Percentiles rank a stretch among this genome's conserved stretches.
phyloP scores from a whole-genome alignment of 1,140 invertebrate species.

The Zeugodacus cucurbitae region DNA sequence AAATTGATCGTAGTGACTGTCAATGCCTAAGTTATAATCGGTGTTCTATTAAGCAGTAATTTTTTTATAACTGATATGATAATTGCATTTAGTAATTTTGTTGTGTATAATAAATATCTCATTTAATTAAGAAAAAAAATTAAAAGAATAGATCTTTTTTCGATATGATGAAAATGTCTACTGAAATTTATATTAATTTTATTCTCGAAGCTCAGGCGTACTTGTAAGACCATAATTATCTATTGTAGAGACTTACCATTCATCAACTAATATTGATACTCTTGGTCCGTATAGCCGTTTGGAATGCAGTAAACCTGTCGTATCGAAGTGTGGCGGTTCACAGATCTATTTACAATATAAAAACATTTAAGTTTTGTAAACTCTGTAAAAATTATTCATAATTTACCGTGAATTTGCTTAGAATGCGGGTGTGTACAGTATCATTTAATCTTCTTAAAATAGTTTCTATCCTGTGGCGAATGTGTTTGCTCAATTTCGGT shows the following conservation, averaged over 20 bases:
- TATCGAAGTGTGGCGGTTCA: conserved; percentile 62
- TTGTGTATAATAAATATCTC: no score
- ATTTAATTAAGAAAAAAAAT: no score
- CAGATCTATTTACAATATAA: conserved; percentile 50
- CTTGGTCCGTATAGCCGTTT: conserved; percentile 59
- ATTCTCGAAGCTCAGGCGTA: neutral
- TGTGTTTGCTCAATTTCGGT: conserved; percentile 59
- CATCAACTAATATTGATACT: conserved; percentile 62
- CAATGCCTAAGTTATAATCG: no score
- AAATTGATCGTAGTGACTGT: no score
- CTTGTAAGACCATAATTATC: neutral
- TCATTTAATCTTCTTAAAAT: conserved; percentile 57
- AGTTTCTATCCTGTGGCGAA: conserved; percentile 54
- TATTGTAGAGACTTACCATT: conserved; percentile 50
- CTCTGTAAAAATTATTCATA: neutral
- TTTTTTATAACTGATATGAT: no score
- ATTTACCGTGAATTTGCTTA: conserved; percentile 59
- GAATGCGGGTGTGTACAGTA: conserved; percentile 55
- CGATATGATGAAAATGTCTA: neutral
- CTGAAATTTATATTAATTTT: neutral
- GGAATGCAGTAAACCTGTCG: conserved; percentile 60
- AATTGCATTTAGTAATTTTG: no score
- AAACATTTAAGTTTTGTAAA: neutral
- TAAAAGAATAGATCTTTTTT: no score
- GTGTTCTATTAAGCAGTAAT: no score